Evolutionary conservation across 2,113 vertebrate species (phyloP).

Genomic region (rat (Rattus norvegicus)): DNA sequence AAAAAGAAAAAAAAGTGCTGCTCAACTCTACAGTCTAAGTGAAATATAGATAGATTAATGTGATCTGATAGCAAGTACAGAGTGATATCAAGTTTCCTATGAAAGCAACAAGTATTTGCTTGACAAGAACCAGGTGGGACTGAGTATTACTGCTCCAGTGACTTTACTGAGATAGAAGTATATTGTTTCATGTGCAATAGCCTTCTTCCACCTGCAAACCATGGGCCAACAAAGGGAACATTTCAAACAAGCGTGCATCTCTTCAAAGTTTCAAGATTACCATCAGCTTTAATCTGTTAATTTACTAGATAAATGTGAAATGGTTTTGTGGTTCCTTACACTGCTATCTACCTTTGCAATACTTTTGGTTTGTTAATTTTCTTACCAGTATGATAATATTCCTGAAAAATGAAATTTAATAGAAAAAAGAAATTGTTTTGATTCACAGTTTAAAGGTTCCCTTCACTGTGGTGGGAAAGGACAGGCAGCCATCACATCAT

Average conservation of each 20-base stretch:
- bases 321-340: background rate
- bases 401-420: background rate
- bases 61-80: background rate
- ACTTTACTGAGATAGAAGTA: background rate
- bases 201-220: background rate
- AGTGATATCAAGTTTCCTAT: background rate
- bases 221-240: background rate
- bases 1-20: background rate
- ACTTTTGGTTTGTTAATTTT: background rate
- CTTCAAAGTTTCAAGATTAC: background rate
- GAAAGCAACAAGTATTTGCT: background rate
- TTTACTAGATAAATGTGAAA: background rate
- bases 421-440: background rate
- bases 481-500: background rate
- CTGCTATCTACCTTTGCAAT: background rate
- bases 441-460: background rate
- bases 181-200: background rate
- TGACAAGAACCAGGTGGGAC: background rate
- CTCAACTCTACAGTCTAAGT: too few relatives aligned
- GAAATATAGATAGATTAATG: background rate
- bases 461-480: background rate
- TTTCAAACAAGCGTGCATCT: background rate
- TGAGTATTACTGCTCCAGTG: background rate
- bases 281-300: background rate
- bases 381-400: background rate